Conservation (phyloP, 2,888 invertebrate species). For the Spodoptera picta region DNA sequence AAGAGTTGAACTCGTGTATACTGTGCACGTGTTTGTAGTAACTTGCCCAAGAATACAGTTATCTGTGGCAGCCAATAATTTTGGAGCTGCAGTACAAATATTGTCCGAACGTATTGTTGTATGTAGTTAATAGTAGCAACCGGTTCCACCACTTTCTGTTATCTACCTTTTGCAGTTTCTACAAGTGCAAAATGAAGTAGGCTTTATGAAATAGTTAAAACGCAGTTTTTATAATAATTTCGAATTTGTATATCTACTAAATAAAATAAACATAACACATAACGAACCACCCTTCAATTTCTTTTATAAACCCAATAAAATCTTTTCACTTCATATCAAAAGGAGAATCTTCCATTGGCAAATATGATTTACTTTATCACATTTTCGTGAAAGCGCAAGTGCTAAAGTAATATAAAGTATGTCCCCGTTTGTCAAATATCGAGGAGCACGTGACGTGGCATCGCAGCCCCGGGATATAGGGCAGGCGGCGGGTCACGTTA, state of each 20-base stretch:
- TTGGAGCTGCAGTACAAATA: slow-evolving; percentile 41
- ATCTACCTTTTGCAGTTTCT: slow-evolving; percentile 18
- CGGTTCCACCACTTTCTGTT: slow-evolving; percentile 42
- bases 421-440: slow-evolving; percentile 59
- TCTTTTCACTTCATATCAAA: slow-evolving; percentile 23
- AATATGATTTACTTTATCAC: slow-evolving; percentile 43
- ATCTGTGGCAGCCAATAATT: slow-evolving; percentile 38
- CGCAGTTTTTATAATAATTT: background rate
- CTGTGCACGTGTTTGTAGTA: slow-evolving; percentile 27
- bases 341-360: slow-evolving; percentile 24
- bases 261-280: slow-evolving; percentile 11
- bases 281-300: slow-evolving; percentile 10
- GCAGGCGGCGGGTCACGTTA: slow-evolving; percentile 77
- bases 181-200: slow-evolving; percentile 32
- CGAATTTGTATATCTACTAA: slow-evolving; percentile 8
- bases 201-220: slow-evolving; percentile 4
- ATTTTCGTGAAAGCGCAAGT: slow-evolving; percentile 27
- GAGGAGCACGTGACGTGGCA: slow-evolving; percentile 60
- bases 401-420: slow-evolving; percentile 30
- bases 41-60: slow-evolving; percentile 50
- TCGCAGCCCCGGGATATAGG: slow-evolving; percentile 76
- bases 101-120: slow-evolving; percentile 38
- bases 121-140: slow-evolving; percentile 37
- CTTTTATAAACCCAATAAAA: slow-evolving; percentile 32
- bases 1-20: slow-evolving; percentile 31